Evolutionary conservation across 2,797 vertebrate genomes (phyloP), one percentile per base, ranked within the genome.

Genomic region (Gastrophryne carolinensis): DNA sequence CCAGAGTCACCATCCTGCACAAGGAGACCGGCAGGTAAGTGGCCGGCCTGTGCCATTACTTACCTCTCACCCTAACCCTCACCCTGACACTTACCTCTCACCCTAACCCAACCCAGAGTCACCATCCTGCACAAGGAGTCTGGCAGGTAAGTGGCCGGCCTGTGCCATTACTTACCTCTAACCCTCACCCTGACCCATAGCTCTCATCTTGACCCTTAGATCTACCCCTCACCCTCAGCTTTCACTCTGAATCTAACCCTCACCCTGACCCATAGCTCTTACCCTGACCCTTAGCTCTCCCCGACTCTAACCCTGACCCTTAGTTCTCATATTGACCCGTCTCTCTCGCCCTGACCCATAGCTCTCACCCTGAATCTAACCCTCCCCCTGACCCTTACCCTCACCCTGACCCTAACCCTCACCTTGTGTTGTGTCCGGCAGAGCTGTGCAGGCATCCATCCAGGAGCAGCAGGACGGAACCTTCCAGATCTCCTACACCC

Each of bases 381-480:
- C 21, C 24, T 11, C 12, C 12, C 24, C 21, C 24, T 15, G 5
- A 15, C 17, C 7, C 1, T 6, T 5, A 54, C 21, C 24, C 17
- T 24, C 17, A 21, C 1, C 3, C 3, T 27, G 7, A 19, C 49
- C 19, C 52, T 5, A 9, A 13, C 24, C 49, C 35, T 9, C 7
- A 10, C 10, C 35, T 39, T 39, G 1, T n/a, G 37, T 39, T 49
- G 10, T 57, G 5, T 67, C n/a, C 35, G 73, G 0, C 11, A 0
- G 96, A 82, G 76, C 81, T 1, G 77, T 93, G 79, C 88, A 90
- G 80, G 72, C 93, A 0, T 65, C 80, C 0, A 87, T 96, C 50
- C 83, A 84, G 7, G 95, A 97, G 83, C 94, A 95, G 50, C 77
- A 78, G 4, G 90, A 98, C 2, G 95, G 96, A 0, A 93, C 94